Base-by-base conservation (phyloP, 1,140 invertebrate species). In the Physella acuta region DNA sequence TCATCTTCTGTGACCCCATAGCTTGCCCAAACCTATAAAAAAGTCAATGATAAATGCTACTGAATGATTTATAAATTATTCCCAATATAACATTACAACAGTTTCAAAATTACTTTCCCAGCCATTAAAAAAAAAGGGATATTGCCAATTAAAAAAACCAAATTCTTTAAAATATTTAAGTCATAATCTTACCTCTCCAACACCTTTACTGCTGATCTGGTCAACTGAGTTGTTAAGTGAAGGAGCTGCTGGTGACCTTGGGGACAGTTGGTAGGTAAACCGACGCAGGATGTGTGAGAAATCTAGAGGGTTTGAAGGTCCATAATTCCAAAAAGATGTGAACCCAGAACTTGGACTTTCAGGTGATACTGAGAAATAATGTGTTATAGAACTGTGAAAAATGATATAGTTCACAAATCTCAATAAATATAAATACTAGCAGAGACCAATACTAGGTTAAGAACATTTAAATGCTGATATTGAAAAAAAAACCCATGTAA, bases 231-330 rank as follows among this genome's bases (percentile, higher is more conserved):
- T 77, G 55, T 71, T 71, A 49, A 71, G 72, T 5, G 75, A 55
- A 1, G 72, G 65, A 0, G 78, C 76, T 72, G 84, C 78, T 0
- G 82, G 76, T 14, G 79, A 75, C 31, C 79, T 70, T 56, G 73
- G 73, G 0, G 84, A 79, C 53, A 83, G 58, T 68, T 85, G 84
- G 71, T 85, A 85, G 56, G 78, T 72, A 62, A 81, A 83, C 58
- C 81, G 82, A 8, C 77, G 73, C 16, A 84, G 65, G 0, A 82
- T 68, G 44, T 81, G 79, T 4, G 78, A 76, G 63, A 80, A 78
- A 62, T 84, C 82, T 62, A 78, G 71, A 24, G 77, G 68, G 20
- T 75, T 76, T 24, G 75, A 71, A n/a, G n/a, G n/a, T 20, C 77
- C 80, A 63, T 76, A 78, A 53, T 71, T 79, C 82, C 76, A 85